These are phyloP conservation scores for Didymodactylos carnosus DNA, from an alignment of 2,888 invertebrate genomes.

Conservation along the genomic window DNA sequence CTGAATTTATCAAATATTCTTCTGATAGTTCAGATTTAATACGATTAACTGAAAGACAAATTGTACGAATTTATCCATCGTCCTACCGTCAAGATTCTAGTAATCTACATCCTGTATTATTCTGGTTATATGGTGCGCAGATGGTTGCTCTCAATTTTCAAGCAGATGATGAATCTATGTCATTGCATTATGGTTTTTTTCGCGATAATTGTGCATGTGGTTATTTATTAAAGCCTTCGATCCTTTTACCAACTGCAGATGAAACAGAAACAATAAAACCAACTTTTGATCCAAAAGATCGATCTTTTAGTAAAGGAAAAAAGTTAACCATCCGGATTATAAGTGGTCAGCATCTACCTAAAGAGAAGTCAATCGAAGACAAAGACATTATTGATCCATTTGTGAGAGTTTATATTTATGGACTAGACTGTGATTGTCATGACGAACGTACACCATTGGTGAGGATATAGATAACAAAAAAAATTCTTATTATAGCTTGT, in stretches of 20 bases:
- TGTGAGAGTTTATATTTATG: conserved; percentile 4
- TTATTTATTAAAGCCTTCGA: conserved; percentile 42
- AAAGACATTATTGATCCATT: conserved; percentile 6
- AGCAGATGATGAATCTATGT: conserved; percentile 43
- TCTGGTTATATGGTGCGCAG: conserved; percentile 41
- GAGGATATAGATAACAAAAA: too few species aligned
- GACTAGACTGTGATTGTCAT: not conserved
- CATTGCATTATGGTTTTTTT: conserved; percentile 43
- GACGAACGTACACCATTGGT: not conserved
- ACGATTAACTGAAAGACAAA: not conserved
- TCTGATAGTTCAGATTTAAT: conserved; percentile 22
- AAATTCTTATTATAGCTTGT: too few species aligned
- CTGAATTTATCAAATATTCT: conserved; percentile 70
- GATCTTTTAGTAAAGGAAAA: not conserved
- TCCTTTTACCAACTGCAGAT: conserved; percentile 56
- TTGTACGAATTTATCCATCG: conserved; percentile 38
- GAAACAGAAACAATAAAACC: conserved; percentile 38
- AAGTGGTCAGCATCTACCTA: conserved; percentile 9
- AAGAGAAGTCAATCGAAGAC: not conserved
- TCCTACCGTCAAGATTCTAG: conserved; percentile 40
- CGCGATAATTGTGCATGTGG: conserved; percentile 43
- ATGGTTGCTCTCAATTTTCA: conserved; percentile 42
- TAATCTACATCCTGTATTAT: conserved; percentile 40
- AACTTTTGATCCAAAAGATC: not conserved
- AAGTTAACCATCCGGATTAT: conserved; percentile 1